Evolutionary conservation across 2,113 vertebrate genomes (phyloP), one percentile per base, ranked within the genome.

Genomic region (Ciconia boyciana): DNA sequence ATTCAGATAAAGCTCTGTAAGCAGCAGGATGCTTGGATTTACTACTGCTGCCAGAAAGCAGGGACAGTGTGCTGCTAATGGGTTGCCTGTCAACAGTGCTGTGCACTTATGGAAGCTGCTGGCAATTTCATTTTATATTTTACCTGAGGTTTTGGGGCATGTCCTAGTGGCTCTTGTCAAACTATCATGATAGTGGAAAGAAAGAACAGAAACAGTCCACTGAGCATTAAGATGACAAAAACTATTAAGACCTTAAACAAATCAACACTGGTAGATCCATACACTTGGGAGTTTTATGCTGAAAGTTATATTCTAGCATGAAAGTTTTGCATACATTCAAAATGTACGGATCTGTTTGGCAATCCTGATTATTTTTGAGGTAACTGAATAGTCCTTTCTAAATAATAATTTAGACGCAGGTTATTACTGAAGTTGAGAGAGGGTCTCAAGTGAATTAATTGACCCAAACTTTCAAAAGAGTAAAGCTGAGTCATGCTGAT

Each of bases 1-100:
- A 95, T 97, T 98, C 89, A 96, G 76, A 96, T 72, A 93, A 93
- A 84, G 54, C 76, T 96, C 94, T 97, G 54, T 34, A 96, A 96
- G 88, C 91, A 96, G 62, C 85, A 83, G 96, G 91, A 43, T 31
- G 49, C 74, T 91, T 91, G 26, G 66, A 77, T 97, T 55, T 83
- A 52, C 68, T 89, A 46, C 51, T 95, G 68, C 76, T 96, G 79
- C 89, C 83, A 93, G 31, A 97, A 94, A 91, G 51, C n/a, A 86
- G 60, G 64, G 61, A 55, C 54, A 72, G n/a, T 91, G 76, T 91
- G 55, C 18, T 79, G 46, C n/a, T 92, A 88, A 94, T 82, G 44
- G 80, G 64, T 64, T 93, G 62, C 80, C 77, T 97, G 61, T 93
- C 81, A 89, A 26, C 44, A 52, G 52, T 60, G 22, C 57, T 85